Conservation (phyloP, 2,113 vertebrate genomes). For the Atlantisia rogersi region DNA sequence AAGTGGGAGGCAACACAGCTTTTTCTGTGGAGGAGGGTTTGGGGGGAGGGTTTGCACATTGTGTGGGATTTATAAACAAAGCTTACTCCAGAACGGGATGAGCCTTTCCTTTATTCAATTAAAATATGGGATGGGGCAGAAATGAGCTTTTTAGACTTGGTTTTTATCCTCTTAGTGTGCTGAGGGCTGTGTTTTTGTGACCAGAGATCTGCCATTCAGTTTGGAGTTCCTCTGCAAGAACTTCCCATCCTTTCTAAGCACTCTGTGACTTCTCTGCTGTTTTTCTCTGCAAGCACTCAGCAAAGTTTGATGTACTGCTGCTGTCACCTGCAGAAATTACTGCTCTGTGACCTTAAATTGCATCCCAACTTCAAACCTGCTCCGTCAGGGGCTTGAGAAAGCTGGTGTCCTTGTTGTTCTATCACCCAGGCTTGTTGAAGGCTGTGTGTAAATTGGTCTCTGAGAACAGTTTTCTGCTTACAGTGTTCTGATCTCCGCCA, state of each 20-base stretch:
- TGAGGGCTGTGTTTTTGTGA: neutral
- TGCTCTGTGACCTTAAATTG: neutral
- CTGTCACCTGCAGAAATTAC: neutral
- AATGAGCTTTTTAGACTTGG: neutral
- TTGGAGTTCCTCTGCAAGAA: neutral
- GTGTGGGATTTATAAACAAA: neutral
- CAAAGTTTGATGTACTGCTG: neutral
- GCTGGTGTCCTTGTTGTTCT: neutral
- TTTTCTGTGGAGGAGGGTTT: neutral
- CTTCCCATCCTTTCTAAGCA: neutral
- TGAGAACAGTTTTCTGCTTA: slow-evolving; percentile 28
- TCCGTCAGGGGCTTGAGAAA: neutral
- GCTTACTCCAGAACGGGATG: neutral
- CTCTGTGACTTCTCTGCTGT: neutral
- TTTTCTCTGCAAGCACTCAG: neutral
- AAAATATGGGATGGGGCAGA: neutral
- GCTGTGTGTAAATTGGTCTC: neutral
- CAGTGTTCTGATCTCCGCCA: neutral
- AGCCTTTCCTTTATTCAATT: neutral
- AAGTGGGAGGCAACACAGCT: neutral
- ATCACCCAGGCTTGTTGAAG: neutral
- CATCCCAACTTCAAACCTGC: neutral
- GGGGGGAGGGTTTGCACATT: neutral
- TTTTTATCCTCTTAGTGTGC: neutral
- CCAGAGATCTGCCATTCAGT: neutral